A percentile compares a stretch with the other conserved stretches of the same genome.
Conservation (phyloP, 2,888 invertebrate species). For the Abscondita cerata region DNA sequence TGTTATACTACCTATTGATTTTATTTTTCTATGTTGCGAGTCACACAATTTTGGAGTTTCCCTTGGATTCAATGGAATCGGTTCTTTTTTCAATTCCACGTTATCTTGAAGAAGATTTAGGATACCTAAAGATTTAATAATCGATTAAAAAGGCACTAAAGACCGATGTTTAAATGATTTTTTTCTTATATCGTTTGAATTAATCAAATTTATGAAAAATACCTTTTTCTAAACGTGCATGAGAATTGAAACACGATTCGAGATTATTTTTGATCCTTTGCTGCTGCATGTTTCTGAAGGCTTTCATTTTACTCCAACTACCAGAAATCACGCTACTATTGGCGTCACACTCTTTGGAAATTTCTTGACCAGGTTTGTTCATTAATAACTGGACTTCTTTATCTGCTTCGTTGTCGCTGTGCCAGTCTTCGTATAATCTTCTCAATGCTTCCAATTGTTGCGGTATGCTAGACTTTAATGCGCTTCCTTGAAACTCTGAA, state of each 20-base stretch:
- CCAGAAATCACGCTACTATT: slow-evolving; percentile 59
- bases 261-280: slow-evolving; percentile 41
- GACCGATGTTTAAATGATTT: no score
- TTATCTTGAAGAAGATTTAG: neutral
- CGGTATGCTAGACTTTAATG: slow-evolving; percentile 42
- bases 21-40: slow-evolving; percentile 7
- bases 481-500: slow-evolving; percentile 18
- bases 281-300: slow-evolving; percentile 56
- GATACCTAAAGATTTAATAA: no score
- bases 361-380: slow-evolving; percentile 48
- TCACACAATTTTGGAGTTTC: neutral
- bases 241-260: slow-evolving; percentile 43
- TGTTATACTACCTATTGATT: slow-evolving; percentile 31
- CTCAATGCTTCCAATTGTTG: slow-evolving; percentile 56
- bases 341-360: slow-evolving; percentile 44
- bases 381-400: slow-evolving; percentile 68
- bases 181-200: no score
- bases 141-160: no score
- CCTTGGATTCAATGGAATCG: no score
- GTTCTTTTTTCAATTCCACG: neutral
- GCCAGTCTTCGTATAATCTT: slow-evolving; percentile 57
- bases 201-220: no score
- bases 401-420: slow-evolving; percentile 65
- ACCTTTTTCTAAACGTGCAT: slow-evolving; percentile 57
- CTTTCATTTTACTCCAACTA: slow-evolving; percentile 66